Percentiles rank a stretch among this genome's conserved stretches.
Conservation (phyloP, 2,888 invertebrate species). For the Latrodectus elegans region DNA sequence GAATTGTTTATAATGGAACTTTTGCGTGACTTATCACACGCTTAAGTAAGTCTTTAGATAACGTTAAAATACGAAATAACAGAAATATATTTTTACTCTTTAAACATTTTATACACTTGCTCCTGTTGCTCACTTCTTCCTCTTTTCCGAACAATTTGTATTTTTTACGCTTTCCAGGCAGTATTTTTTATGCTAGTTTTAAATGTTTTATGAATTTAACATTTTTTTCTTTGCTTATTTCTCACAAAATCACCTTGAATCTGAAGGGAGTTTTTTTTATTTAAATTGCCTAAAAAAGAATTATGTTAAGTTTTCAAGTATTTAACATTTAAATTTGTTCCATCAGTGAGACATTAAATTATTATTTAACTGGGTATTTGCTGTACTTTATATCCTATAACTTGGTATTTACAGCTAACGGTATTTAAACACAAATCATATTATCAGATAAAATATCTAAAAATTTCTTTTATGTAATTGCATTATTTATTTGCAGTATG, state of each 20-base stretch:
- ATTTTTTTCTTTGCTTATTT: not conserved
- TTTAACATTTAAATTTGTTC: too few species aligned
- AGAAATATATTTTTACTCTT: constrained; percentile 48
- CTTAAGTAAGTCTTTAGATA: constrained; percentile 65
- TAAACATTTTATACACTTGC: constrained; percentile 28
- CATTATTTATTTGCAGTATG: too few species aligned
- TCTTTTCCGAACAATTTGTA: constrained; percentile 40
- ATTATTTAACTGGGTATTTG: too few species aligned
- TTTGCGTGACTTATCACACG: constrained; percentile 65
- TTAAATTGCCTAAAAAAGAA: too few species aligned
- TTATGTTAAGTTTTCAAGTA: too few species aligned
- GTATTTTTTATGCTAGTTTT: constrained; percentile 32
- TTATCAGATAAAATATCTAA: too few species aligned
- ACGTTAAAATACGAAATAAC: constrained; percentile 63
- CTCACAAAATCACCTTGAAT: not conserved
- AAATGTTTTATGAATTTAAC: constrained; percentile 39
- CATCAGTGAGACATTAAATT: too few species aligned
- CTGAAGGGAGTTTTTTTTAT: not conserved
- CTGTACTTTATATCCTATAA: too few species aligned
- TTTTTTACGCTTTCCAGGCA: constrained; percentile 6
- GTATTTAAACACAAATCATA: too few species aligned
- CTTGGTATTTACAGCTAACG: too few species aligned
- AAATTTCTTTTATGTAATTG: too few species aligned
- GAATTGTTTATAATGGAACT: constrained; percentile 61
- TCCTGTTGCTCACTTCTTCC: constrained; percentile 37